Conservation (phyloP, 2,888 invertebrate species). For the Boloria euphrosyne region DNA sequence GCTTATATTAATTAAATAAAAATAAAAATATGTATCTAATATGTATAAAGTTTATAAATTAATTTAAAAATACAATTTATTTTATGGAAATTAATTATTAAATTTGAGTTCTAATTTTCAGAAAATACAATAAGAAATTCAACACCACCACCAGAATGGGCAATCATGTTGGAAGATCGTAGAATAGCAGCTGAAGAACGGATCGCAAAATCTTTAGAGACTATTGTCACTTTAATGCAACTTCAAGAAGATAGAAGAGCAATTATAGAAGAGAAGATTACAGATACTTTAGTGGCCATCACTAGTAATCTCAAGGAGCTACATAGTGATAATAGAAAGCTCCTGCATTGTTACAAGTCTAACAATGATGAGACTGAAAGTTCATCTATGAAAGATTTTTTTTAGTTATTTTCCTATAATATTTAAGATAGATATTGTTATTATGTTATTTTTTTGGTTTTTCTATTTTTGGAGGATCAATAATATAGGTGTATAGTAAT, state of each 20-base stretch:
- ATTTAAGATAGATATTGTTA: conserved; percentile 23
- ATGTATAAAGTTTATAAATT: no score
- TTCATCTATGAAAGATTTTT: conserved; percentile 52
- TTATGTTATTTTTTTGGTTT: not conserved
- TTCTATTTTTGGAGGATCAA: not conserved
- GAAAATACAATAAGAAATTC: conserved; percentile 49
- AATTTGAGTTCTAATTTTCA: conserved; percentile 44
- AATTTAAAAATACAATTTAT: no score
- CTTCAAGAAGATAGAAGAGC: conserved; percentile 61
- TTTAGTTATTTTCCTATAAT: conserved; percentile 48
- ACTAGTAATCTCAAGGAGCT: conserved; percentile 66
- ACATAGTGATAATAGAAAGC: conserved; percentile 49
- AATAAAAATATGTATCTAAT: no score
- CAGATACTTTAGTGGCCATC: conserved; percentile 59
- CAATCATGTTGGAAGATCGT: conserved; percentile 65
- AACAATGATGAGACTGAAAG: conserved; percentile 52
- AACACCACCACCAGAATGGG: conserved; percentile 71
- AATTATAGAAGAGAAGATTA: conserved; percentile 59
- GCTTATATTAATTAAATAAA: no score
- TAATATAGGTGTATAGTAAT: not conserved
- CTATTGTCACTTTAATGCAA: conserved; percentile 60
- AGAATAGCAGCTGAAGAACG: conserved; percentile 68
- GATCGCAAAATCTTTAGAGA: conserved; percentile 64
- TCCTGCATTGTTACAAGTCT: conserved; percentile 49
- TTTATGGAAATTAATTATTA: no score